Evolutionary conservation across 2,113 vertebrate species (phyloP).

Genomic region (Anas platyrhynchos): DNA sequence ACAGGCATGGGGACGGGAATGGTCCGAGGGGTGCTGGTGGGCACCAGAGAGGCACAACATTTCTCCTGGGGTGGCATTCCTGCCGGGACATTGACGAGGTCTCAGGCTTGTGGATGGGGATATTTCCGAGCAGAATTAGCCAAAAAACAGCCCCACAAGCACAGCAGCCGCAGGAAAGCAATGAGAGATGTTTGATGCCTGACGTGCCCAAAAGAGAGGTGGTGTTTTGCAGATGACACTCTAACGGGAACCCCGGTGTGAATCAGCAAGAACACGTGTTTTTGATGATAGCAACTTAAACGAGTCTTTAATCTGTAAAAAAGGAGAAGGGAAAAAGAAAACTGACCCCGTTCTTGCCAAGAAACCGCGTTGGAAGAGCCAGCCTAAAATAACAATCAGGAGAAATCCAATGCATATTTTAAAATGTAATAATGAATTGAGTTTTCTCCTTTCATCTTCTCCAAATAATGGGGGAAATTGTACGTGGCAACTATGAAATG

Average conservation of each 20-base stretch:
- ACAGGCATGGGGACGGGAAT: too few relatives aligned
- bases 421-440: conserved; percentile 35
- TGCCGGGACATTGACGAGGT: not conserved
- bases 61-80: not conserved
- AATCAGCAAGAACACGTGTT: conserved; percentile 14
- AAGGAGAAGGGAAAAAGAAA: too few relatives aligned
- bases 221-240: conserved; percentile 7
- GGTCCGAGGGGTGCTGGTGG: too few relatives aligned
- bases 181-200: not conserved
- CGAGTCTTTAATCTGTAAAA: conserved; percentile 9
- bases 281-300: not conserved
- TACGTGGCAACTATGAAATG: conserved; percentile 33
- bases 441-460: conserved; percentile 41
- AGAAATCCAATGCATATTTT: not conserved
- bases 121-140: not conserved
- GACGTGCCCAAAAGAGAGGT: not conserved
- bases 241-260: conserved; percentile 11
- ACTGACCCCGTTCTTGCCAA: not conserved
- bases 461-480: conserved; percentile 32
- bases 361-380: not conserved
- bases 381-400: not conserved
- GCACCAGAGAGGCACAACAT: too few relatives aligned
- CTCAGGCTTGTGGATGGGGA: fast-evolving
- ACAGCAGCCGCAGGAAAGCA: fast-evolving
- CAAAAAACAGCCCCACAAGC: not conserved